Evolutionary conservation across 2,888 invertebrate species (phyloP).

Genomic region (Cotesia congregata): DNA sequence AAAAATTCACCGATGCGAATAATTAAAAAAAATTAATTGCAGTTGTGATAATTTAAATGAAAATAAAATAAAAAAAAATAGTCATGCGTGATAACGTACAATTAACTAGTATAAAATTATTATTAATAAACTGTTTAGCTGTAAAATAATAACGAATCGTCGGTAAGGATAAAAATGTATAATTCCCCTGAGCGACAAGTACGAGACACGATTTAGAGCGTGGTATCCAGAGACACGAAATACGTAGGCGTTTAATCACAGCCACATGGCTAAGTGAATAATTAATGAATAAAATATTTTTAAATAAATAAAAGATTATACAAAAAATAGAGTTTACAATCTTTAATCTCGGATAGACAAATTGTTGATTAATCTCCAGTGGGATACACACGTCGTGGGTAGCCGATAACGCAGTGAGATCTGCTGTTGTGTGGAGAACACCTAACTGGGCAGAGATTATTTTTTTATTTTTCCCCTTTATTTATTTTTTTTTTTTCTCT

Average conservation of each 20-base stretch:
- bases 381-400: conserved; percentile 46
- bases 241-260: conserved; percentile 34
- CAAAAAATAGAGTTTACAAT: conserved; percentile 29
- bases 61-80: background rate
- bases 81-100: conserved; percentile 1
- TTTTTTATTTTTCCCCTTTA: conserved; percentile 31
- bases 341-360: conserved; percentile 53
- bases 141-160: background rate
- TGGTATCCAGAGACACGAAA: conserved; percentile 14
- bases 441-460: background rate
- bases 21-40: conserved; percentile 25
- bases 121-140: background rate
- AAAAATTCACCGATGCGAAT: background rate
- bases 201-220: conserved; percentile 3
- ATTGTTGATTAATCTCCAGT: conserved; percentile 54
- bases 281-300: conserved; percentile 9
- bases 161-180: background rate
- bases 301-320: conserved; percentile 23
- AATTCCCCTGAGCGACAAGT: conserved; percentile 13
- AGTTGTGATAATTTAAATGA: background rate
- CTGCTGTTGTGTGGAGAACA: conserved; percentile 36
- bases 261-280: conserved; percentile 3
- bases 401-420: conserved; percentile 46
- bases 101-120: background rate
- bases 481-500: background rate